Base-by-base conservation (phyloP, 2,888 invertebrate species). In the Rotaria sp. region DNA sequence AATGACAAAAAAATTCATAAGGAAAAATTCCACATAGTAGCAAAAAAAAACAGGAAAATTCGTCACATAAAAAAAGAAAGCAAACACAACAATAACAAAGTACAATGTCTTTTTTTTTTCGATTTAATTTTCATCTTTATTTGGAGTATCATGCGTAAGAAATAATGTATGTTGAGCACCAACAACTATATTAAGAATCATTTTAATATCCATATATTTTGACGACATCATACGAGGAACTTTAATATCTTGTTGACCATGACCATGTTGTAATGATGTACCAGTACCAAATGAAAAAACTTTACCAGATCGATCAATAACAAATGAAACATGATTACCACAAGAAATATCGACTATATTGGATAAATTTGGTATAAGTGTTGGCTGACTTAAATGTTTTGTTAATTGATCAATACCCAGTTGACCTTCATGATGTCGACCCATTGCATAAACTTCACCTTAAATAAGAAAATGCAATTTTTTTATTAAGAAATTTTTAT, bases 301-400 rank as follows among this genome's bases (percentile, higher is more conserved):
- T 59, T 86, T 86, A 35, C 86, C 86, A 85, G 45, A 52, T 85
- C 85, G 85, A 48, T 85, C 85, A n/a, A 86, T 57, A 30, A 85
- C 80, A 86, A 85, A 86, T 85, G 86, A 85, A 50, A 86, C 86
- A 85, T 86, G 85, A 85, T 85, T 86, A 55, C 85, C 85, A 35
- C 75, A 85, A 24, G 86, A 52, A 15, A 86, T 86, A 57, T 86
- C 86, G 24, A 86, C 45, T 10, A 85, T 85, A 52, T 86, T 55
- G 15, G 85, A 55, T 48, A 86, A 30, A 41, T 86, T 45, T 48
- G 55, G 48, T 35, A 86, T 85, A 7, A 41, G 26, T 35, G 55
- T 57, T 50, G 86, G 75, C 38, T 26, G 7, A 55, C 30, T 80
- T 13, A 85, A 26, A 48, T 86, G 85, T 45, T 41, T 11, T 15